These are phyloP conservation scores for Lemur catta DNA, from an alignment of 2,797 vertebrate species.

Conservation along the genomic window DNA sequence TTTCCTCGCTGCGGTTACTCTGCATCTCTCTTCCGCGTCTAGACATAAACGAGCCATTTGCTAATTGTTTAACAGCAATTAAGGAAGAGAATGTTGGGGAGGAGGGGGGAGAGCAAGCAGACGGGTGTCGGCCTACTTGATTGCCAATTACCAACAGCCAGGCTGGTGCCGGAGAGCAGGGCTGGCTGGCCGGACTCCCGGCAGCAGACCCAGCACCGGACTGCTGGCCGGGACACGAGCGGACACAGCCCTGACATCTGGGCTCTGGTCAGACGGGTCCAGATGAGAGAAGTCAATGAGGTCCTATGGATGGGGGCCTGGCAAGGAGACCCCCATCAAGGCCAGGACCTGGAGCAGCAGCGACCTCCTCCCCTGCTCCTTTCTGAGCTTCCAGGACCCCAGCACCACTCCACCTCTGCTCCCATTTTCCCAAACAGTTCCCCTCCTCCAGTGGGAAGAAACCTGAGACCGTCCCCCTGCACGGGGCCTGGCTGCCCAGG, in stretches of 20 bases:
- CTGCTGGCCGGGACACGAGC: neutral
- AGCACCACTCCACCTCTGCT: no score
- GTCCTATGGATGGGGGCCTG: neutral
- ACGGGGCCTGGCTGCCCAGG: neutral
- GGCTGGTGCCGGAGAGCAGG: neutral
- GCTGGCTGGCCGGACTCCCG: neutral
- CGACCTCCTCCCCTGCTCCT: fast-evolving
- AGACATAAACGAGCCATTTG: slow-evolving; percentile 66
- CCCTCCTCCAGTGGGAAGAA: neutral
- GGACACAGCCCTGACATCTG: neutral
- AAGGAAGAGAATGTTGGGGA: slow-evolving; percentile 45
- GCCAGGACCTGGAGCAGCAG: fast-evolving
- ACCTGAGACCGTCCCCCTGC: neutral
- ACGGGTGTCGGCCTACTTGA: neutral
- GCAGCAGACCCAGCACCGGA: fast-evolving
- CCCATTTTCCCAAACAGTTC: neutral
- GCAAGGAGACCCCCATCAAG: neutral
- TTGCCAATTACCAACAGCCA: slow-evolving; percentile 19
- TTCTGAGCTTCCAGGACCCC: neutral
- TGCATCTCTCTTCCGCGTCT: slow-evolving; percentile 43
- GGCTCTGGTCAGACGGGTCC: no score
- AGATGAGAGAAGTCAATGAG: neutral
- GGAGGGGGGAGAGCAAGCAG: neutral
- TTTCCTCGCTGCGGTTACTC: slow-evolving; percentile 25
- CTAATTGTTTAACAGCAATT: slow-evolving; percentile 71